Evolutionary conservation across 2,113 vertebrate genomes (phyloP).

Genomic region (Hymenochirus boettgeri): DNA sequence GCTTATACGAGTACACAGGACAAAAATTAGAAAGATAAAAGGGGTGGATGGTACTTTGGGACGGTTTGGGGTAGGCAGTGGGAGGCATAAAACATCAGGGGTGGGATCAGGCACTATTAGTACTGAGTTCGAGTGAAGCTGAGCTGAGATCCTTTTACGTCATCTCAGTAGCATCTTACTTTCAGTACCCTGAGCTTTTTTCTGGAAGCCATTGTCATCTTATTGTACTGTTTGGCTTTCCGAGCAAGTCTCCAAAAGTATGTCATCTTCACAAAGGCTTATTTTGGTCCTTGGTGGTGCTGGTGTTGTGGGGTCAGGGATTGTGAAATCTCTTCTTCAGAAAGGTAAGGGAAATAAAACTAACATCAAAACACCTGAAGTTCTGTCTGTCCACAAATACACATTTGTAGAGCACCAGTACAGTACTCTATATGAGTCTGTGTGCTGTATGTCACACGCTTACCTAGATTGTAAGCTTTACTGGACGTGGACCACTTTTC

Average conservation of each 20-base stretch:
- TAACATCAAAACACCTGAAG: no score
- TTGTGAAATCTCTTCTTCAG: conserved; percentile 70
- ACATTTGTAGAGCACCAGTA: no score
- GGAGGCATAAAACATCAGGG: conserved; percentile 22
- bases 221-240: not conserved
- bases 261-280: conserved; percentile 67
- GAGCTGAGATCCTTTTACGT: not conserved
- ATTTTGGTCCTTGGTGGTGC: conserved; percentile 73
- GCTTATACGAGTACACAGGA: no score
- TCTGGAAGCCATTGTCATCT: not conserved
- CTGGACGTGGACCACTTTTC: no score
- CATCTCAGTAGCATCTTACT: not conserved
- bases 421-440: no score
- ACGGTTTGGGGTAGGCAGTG: conserved; percentile 10
- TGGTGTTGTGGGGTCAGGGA: conserved; percentile 70
- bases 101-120: conserved; percentile 25
- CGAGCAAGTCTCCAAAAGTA: no score
- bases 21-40: no score
- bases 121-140: conserved; percentile 6
- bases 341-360: conserved; percentile 69
- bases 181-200: not conserved
- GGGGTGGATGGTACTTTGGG: conserved; percentile 9
- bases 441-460: no score
- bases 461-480: no score
- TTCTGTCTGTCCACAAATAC: no score